Evolutionary conservation across 2,797 vertebrate species (phyloP), one percentile per base, ranked within the genome.

Genomic region (Atherinosoma microstoma): DNA sequence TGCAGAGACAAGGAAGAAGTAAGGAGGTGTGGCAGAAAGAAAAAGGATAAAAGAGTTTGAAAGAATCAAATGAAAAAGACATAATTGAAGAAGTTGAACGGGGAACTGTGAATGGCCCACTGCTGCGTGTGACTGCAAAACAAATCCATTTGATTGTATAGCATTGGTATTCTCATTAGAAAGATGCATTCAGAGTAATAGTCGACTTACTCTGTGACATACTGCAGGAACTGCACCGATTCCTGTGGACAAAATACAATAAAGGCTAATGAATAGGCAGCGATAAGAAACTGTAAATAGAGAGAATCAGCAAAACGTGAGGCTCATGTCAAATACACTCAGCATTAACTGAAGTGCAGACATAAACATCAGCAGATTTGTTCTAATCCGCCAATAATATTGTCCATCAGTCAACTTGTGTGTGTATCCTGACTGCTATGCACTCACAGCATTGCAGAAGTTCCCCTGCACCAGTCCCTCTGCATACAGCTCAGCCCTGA

Each of bases 401-500:
- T 57, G 67, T 54, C 38, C 73, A 80, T 81, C 64, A 54, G 64
- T 56, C 56, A 27, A 0, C 30, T 74, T 76, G 71, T 84, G 32
- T 67, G 67, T 36, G 66, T 27, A 27, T 35, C 2, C 5, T 10
- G 27, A 57, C 51, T 58, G 67, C 15, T 22, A 32, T 59, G 32
- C 58, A 85, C 92, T 92, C 76, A 93, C 93, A 13, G 81, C 0
- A 30, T 94, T 94, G 8, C 94, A 96, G 84, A 98, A 94, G 93
- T 99, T 99, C 40, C 97, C 97, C 80, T 98, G 97, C n/a, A 98
- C 96, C 1, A 99, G 92, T 0, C 97, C 97, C 87, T 99, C 97
- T 0, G 95, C 95, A 20, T 94, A 98, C 57, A 99, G 94, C 87
- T 97, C 94, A 0, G 95, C 93, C 81, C 95, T 96, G 85, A 98